Conservation (phyloP, 2,888 invertebrate genomes). For the Pelosia muscerda region DNA sequence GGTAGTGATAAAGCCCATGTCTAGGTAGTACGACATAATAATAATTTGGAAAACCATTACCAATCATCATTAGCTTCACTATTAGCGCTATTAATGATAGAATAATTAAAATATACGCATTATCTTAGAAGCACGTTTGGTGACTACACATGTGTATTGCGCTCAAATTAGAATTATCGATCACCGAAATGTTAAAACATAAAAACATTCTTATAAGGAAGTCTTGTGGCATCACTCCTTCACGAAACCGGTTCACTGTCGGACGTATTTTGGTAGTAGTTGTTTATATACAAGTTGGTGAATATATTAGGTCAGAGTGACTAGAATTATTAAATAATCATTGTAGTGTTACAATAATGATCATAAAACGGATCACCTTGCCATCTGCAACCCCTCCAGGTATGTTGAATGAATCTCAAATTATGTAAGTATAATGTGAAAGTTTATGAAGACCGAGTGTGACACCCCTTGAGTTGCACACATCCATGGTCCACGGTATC, state of each 20-base stretch:
- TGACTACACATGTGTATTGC: background rate
- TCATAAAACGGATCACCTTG: background rate
- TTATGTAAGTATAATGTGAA: too few relatives aligned
- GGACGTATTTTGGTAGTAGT: background rate
- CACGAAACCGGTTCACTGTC: background rate
- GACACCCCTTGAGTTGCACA: too few relatives aligned
- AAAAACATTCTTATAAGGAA: background rate
- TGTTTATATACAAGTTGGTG: background rate
- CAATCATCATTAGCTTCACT: background rate
- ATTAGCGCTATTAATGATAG: background rate
- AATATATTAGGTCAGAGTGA: background rate
- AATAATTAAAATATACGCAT: background rate
- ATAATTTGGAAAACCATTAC: too few relatives aligned
- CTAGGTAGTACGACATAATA: too few relatives aligned
- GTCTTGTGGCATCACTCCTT: background rate
- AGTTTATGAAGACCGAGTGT: too few relatives aligned
- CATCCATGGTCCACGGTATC: too few relatives aligned
- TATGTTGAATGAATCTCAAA: background rate
- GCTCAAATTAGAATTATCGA: background rate
- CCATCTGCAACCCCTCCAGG: background rate
- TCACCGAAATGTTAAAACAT: background rate
- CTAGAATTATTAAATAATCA: background rate
- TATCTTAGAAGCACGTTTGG: background rate
- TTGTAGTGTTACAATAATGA: background rate
- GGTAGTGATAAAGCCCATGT: too few relatives aligned